Evolutionary conservation across 2,888 invertebrate species (phyloP).

Genomic region (Perithous albicinctus): DNA sequence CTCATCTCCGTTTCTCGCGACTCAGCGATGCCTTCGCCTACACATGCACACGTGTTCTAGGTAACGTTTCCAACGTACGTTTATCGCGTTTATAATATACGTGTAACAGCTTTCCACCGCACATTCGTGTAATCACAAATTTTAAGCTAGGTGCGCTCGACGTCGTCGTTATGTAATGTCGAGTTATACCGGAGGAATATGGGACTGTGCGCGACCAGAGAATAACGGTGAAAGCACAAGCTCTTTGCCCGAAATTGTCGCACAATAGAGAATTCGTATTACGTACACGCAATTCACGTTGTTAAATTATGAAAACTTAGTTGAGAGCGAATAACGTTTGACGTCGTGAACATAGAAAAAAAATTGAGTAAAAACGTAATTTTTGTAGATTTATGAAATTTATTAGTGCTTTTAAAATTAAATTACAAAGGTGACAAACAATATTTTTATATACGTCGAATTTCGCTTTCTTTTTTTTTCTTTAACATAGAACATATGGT

Average conservation of each 20-base stretch:
- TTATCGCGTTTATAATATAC: conserved; percentile 37
- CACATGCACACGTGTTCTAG: background rate
- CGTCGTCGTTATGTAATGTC: conserved; percentile 27
- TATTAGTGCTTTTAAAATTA: too few species aligned
- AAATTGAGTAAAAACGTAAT: too few species aligned
- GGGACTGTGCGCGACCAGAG: background rate
- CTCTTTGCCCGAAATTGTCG: conserved; percentile 56
- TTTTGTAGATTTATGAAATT: too few species aligned
- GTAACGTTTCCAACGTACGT: conserved; percentile 18
- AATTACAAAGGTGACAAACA: too few species aligned
- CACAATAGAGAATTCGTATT: conserved; percentile 36
- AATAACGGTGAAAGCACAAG: conserved; percentile 36
- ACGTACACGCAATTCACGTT: conserved; percentile 26
- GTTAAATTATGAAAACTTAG: conserved; percentile 51
- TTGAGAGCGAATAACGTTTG: background rate
- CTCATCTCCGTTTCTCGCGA: conserved; percentile 30
- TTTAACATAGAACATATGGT: too few species aligned
- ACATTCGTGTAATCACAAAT: conserved; percentile 49
- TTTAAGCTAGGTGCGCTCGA: conserved; percentile 37
- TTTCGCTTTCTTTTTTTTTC: too few species aligned
- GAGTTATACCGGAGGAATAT: conserved; percentile 14
- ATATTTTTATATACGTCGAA: too few species aligned
- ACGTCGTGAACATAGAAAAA: background rate
- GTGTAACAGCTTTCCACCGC: conserved; percentile 42
- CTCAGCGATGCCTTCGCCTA: conserved; percentile 21